Conservation (phyloP, 2,113 vertebrate species). For the Amphiprion percula region DNA sequence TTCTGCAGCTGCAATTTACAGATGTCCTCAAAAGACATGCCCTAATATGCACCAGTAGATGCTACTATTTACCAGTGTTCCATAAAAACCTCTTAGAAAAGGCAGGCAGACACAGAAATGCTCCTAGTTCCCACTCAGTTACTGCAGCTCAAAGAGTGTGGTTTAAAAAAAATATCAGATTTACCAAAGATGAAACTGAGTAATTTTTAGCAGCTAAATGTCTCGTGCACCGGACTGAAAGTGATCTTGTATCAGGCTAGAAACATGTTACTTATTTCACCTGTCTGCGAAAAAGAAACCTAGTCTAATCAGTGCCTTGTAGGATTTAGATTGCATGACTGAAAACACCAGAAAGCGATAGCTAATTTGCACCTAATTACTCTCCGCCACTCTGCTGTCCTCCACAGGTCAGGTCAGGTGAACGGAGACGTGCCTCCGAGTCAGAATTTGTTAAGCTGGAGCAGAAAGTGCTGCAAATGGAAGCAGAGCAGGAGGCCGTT, state of each 20-base stretch:
- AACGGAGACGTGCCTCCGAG: slow-evolving; percentile 82
- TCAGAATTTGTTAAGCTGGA: slow-evolving; percentile 83
- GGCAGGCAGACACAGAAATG: no score
- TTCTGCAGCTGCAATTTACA: no score
- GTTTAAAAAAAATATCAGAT: no score
- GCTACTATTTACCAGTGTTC: no score
- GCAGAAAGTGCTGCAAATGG: slow-evolving; percentile 85
- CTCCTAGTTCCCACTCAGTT: no score
- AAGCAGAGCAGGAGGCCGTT: slow-evolving; percentile 89
- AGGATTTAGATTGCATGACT: background rate
- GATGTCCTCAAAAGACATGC: no score
- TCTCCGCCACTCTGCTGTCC: rapidly evolving
- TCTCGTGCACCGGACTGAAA: background rate
- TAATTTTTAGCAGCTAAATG: no score
- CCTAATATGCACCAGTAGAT: no score
- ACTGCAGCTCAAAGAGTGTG: no score
- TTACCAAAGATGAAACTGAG: no score
- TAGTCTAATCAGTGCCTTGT: background rate
- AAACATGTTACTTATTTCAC: background rate
- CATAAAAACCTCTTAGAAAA: no score
- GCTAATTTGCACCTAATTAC: slow-evolving; percentile 6
- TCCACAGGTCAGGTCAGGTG: slow-evolving; percentile 75
- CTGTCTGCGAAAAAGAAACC: background rate
- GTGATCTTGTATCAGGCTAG: background rate
- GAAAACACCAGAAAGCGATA: background rate